Conservation (phyloP, 2,888 invertebrate genomes). For the Coremacera marginata region DNA sequence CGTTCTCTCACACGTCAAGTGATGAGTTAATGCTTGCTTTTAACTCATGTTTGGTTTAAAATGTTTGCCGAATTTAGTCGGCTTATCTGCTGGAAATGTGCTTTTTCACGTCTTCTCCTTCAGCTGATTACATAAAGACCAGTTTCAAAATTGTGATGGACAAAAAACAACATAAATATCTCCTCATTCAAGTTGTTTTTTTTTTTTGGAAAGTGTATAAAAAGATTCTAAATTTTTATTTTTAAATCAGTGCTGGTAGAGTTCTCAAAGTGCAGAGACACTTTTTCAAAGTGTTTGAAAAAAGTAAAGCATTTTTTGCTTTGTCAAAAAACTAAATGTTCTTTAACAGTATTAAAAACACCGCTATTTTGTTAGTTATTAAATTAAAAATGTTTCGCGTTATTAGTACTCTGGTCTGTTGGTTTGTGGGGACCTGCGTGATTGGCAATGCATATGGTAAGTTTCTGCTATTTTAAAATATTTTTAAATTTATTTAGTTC, state of each 20-base stretch:
- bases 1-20: too few relatives aligned
- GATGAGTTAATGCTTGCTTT: too few relatives aligned
- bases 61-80: too few relatives aligned
- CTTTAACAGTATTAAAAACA: not conserved
- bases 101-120: not conserved
- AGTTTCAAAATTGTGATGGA: not conserved
- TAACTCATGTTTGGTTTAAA: too few relatives aligned
- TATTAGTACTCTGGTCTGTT: not conserved
- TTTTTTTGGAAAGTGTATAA: slow-evolving; percentile 5
- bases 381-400: not conserved
- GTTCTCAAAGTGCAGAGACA: slow-evolving; percentile 20
- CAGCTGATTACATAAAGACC: not conserved
- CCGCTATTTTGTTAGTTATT: too few relatives aligned
- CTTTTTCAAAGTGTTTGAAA: not conserved
- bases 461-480: too few relatives aligned
- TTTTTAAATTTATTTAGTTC: too few relatives aligned
- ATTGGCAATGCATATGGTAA: too few relatives aligned
- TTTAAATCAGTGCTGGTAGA: slow-evolving; percentile 28
- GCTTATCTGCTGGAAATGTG: too few relatives aligned
- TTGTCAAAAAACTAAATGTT: not conserved
- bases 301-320: not conserved
- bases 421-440: not conserved
- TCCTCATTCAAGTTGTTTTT: not conserved
- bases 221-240: not conserved
- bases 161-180: too few relatives aligned